These are phyloP conservation scores for Aptenodytes patagonicus DNA, from an alignment of 2,113 vertebrate species.

Conservation along the genomic window DNA sequence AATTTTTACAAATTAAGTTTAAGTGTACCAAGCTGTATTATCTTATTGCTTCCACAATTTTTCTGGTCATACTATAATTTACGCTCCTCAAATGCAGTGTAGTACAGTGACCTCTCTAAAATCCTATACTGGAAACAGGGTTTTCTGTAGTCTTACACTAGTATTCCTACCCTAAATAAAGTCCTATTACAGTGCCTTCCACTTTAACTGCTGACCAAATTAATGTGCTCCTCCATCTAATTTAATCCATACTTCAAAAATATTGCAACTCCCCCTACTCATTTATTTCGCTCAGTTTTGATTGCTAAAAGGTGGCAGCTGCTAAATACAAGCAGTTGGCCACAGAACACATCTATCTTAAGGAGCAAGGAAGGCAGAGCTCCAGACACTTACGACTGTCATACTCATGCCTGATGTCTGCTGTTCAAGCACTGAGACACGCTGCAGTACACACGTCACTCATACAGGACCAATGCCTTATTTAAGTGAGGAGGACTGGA, in stretches of 20 bases:
- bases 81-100: not conserved
- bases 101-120: not conserved
- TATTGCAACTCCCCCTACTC: not conserved
- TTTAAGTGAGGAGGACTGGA: not conserved
- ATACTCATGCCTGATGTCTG: not conserved
- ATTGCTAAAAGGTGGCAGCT: not conserved
- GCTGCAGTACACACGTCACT: not conserved
- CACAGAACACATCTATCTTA: not conserved
- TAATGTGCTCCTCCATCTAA: not conserved
- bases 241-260: not conserved
- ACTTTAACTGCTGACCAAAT: not conserved
- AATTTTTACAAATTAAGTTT: not conserved
- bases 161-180: not conserved
- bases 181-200: not conserved
- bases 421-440: not conserved
- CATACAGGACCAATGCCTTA: not conserved
- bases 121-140: not conserved
- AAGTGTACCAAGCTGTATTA: not conserved
- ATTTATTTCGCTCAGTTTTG: not conserved
- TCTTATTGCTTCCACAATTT: not conserved
- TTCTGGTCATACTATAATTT: not conserved
- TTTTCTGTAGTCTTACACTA: not conserved
- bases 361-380: not conserved
- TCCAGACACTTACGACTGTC: not conserved
- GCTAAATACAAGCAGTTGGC: not conserved